These are phyloP conservation scores for Calyptomena viridis DNA, from an alignment of 2,113 vertebrate species.

Conservation along the genomic window DNA sequence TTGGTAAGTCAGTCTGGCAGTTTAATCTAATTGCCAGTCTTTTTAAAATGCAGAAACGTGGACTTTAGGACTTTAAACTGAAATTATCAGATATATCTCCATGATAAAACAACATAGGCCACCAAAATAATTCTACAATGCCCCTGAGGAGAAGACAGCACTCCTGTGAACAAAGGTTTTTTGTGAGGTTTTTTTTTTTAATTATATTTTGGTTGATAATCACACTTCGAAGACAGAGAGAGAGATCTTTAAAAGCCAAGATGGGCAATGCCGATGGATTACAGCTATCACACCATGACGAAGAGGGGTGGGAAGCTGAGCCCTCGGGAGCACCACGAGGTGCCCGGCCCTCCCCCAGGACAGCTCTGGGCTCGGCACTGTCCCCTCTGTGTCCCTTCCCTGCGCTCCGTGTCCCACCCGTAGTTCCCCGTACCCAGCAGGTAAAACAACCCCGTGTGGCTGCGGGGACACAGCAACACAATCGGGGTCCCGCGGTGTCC, in stretches of 20 bases:
- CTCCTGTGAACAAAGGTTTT: neutral
- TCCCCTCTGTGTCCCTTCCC: no score
- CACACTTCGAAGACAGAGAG: neutral
- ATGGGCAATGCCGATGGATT: neutral
- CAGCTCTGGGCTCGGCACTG: neutral
- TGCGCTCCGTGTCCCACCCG: no score
- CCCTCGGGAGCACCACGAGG: neutral
- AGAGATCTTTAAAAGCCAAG: neutral
- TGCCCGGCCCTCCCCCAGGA: neutral
- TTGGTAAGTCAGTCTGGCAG: neutral
- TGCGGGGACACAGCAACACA: neutral
- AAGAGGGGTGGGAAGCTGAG: neutral
- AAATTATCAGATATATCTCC: neutral
- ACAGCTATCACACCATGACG: neutral
- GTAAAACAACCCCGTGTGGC: neutral
- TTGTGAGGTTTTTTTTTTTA: accelerated
- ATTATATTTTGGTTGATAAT: neutral
- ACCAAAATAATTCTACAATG: neutral
- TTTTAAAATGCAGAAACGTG: neutral
- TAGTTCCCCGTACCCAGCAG: neutral
- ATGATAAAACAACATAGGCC: neutral
- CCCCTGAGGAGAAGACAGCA: neutral
- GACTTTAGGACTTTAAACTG: neutral
- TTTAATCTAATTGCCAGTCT: neutral
- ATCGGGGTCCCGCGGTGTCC: accelerated